Percentiles rank a stretch among this genome's conserved stretches.
Conservation (phyloP, 2,113 vertebrate genomes). For the Cephalopholis sonnerati region DNA sequence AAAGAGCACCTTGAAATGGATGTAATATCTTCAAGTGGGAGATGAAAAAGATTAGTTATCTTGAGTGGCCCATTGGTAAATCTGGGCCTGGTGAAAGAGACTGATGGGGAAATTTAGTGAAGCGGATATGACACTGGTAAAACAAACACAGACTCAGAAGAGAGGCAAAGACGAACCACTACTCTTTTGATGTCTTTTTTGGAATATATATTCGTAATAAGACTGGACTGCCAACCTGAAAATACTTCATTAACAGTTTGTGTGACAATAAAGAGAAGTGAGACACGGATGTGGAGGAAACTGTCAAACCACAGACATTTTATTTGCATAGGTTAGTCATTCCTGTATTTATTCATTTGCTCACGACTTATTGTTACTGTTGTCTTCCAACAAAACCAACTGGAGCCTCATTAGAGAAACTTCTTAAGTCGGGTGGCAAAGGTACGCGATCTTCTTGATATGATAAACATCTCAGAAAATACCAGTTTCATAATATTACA, state of each 20-base stretch:
- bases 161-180: background rate
- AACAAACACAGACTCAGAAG: conserved; percentile 34
- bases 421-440: no score
- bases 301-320: background rate
- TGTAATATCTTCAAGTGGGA: conserved; percentile 60
- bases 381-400: no score
- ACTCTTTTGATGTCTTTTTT: background rate
- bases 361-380: background rate
- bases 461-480: no score
- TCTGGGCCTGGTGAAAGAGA: conserved; percentile 56
- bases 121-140: conserved; percentile 33
- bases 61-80: conserved; percentile 58
- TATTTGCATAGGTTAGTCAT: background rate
- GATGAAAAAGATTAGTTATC: conserved; percentile 72
- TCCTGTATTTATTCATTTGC: background rate
- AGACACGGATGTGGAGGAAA: background rate
- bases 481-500: no score
- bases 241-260: background rate
- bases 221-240: no score
- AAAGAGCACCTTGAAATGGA: conserved; percentile 65
- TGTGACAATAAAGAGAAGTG: background rate
- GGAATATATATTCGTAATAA: background rate
- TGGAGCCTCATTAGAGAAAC: no score
- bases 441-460: no score
- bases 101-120: conserved; percentile 49